phyloP scores from a whole-genome alignment of 2,888 invertebrate genomes.

The Dugesia japonica region DNA sequence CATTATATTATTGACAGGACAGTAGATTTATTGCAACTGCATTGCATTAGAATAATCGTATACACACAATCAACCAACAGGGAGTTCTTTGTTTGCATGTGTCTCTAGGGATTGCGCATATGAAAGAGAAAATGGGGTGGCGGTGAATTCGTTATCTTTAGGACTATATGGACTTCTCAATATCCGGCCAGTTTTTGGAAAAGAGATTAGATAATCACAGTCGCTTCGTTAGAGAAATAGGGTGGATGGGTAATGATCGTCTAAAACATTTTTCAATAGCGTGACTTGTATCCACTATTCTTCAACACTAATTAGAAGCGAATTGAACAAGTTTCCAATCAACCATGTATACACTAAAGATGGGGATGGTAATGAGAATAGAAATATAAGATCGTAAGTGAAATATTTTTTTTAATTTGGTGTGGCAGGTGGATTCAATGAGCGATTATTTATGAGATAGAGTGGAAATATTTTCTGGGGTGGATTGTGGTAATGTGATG shows the following conservation, averaged over 20 bases:
- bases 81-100: constrained; percentile 13
- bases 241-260: constrained; percentile 10
- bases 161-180: constrained; percentile 6
- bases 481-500: constrained; percentile 9
- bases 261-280: constrained; percentile 20
- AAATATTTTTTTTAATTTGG: constrained; percentile 13
- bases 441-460: constrained; percentile 20
- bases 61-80: constrained; percentile 4
- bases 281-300: constrained; percentile 20
- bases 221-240: not conserved
- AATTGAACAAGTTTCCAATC: constrained; percentile 20
- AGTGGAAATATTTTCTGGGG: constrained; percentile 20
- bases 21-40: constrained; percentile 12
- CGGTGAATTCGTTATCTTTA: constrained; percentile 1
- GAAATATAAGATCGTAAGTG: constrained; percentile 16
- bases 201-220: constrained; percentile 20
- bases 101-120: not conserved
- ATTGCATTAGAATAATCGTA: not conserved
- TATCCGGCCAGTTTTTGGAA: constrained; percentile 17
- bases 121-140: not conserved
- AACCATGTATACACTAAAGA: constrained; percentile 1
- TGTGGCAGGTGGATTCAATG: constrained; percentile 7
- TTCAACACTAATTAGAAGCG: constrained; percentile 20
- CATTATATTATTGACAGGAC: constrained; percentile 20
- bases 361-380: constrained; percentile 14